Base-by-base conservation (phyloP, 2,888 invertebrate species). In the Noctua janthina region DNA sequence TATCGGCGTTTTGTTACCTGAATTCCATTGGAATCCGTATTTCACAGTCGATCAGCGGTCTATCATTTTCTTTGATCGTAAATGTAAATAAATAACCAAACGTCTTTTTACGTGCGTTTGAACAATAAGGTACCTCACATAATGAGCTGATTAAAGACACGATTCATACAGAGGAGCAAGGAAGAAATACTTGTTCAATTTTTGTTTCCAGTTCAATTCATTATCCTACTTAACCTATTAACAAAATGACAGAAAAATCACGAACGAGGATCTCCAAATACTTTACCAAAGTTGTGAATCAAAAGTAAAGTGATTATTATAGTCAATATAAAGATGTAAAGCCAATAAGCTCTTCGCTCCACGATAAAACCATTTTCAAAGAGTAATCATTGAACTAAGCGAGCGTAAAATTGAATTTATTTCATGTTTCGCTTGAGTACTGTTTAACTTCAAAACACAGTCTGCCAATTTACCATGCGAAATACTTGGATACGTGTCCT, bases 381-480 rank as follows among this genome's bases (percentile, higher is more conserved):
- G 71, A 56, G 72, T 54, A 74, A 79, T 79, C 79, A 78, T 62
- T 81, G 68, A 74, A 59, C 43, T 51, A 82, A 82, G 39, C 23
- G 49, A 29, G 76, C 76, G 66, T 88, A 64, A 83, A 84, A 83
- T 83, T 78, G 43, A 81, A 82, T 89, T 74, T 68, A 78, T 84
- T 82, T 73, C 76, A 78, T 74, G 79, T 74, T 81, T 69, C 70
- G 46, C 73, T 49, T 74, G 69, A 88, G 59, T 76, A 73, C 81
- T 78, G 68, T 89, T 90, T 84, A 86, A 90, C 88, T 90, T 88
- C 83, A 76, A 76, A 76, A 87, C 79, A 87, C 78, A 85, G 78
- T 84, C 68, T 75, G 54, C 74, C 88, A 89, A 91, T 92, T 93
- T 92, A 90, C 91, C 87, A 90, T 85, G 74, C 84, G 85, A 91